Percentiles rank a stretch among this genome's conserved stretches.
phyloP scores from a whole-genome alignment of 2,113 vertebrate genomes.

The Salvator merianae region DNA sequence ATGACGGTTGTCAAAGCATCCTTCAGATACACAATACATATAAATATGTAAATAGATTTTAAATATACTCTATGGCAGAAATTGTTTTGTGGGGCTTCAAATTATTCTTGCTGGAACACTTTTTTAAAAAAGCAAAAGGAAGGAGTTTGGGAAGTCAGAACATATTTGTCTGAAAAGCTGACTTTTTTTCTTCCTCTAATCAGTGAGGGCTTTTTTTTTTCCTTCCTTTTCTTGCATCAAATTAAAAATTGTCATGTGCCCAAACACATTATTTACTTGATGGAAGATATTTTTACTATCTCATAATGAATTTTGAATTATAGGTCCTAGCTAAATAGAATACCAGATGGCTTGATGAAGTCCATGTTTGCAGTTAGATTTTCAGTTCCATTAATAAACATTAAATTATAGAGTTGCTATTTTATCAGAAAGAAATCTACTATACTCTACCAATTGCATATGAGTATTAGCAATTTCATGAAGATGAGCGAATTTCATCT shows the following conservation, averaged over 20 bases:
- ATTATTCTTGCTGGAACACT: neutral
- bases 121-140: constrained; percentile 1
- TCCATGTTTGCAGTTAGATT: neutral
- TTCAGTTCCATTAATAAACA: neutral
- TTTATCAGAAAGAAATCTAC: neutral
- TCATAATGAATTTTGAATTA: neutral
- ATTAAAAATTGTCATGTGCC: neutral
- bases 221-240: neutral
- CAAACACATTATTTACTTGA: neutral
- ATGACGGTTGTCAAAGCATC: constrained; percentile 36
- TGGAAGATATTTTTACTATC: neutral
- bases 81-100: neutral
- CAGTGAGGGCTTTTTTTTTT: neutral
- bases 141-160: neutral
- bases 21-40: constrained; percentile 13
- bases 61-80: constrained; percentile 20
- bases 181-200: neutral
- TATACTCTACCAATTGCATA: neutral
- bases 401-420: neutral
- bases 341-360: neutral
- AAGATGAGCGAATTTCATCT: neutral
- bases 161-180: neutral
- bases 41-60: constrained; percentile 8
- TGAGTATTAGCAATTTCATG: neutral
- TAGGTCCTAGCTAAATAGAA: neutral